These are phyloP conservation scores for Limnephilus auricula DNA, from an alignment of 2,888 invertebrate genomes.

Conservation along the genomic window DNA sequence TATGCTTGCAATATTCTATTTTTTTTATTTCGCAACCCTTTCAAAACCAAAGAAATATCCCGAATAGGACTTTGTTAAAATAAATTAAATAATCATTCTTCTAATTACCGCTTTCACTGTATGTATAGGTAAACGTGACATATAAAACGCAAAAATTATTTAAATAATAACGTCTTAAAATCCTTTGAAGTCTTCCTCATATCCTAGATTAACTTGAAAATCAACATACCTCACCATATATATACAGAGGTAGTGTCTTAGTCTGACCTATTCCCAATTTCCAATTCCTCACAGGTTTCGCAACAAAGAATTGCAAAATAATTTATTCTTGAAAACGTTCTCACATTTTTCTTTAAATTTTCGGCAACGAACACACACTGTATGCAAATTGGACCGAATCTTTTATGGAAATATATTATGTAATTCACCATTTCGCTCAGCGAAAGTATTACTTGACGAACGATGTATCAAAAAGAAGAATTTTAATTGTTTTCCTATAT, in stretches of 20 bases:
- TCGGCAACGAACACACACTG: background rate
- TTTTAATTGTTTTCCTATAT: background rate
- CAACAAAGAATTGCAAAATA: slow-evolving; percentile 7
- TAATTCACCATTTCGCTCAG: slow-evolving; percentile 34
- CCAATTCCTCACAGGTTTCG: background rate
- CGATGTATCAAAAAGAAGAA: slow-evolving; percentile 12
- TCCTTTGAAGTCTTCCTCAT: too few species aligned
- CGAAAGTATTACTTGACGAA: slow-evolving; percentile 37
- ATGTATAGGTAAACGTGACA: background rate
- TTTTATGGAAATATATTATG: background rate
- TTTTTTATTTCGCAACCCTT: too few species aligned
- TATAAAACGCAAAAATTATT: background rate
- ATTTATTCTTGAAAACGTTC: slow-evolving; percentile 25
- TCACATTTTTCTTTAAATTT: slow-evolving; percentile 13
- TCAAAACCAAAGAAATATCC: too few species aligned
- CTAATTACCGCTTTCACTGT: background rate
- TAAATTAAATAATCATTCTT: too few species aligned
- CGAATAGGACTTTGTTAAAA: too few species aligned
- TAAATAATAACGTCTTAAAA: background rate
- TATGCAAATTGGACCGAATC: background rate
- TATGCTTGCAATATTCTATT: too few species aligned
- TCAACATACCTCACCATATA: background rate
- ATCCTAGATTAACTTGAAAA: too few species aligned
- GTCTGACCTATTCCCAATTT: background rate
- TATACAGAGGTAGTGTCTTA: background rate